These are phyloP conservation scores for Dromaius novaehollandiae DNA, from an alignment of 2,113 vertebrate species.

Conservation along the genomic window DNA sequence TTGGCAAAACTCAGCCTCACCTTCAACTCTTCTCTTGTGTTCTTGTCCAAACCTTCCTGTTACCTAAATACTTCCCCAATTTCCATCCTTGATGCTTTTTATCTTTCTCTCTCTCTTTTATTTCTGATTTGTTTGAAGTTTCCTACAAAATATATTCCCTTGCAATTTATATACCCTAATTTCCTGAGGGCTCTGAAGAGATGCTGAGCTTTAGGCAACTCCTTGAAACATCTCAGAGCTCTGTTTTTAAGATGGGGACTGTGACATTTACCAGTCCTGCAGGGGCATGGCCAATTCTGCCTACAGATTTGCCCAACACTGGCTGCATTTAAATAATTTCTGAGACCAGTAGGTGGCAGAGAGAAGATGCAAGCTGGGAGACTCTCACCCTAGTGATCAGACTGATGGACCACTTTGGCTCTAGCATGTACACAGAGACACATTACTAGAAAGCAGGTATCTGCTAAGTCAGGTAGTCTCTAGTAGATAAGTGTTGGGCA, in stretches of 20 bases:
- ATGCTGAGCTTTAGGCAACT: not conserved
- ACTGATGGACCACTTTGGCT: not conserved
- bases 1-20: not conserved
- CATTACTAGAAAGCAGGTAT: not conserved
- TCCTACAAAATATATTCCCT: not conserved
- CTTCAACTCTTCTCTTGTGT: not conserved
- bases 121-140: not conserved
- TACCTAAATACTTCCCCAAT: not conserved
- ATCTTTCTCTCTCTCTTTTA: not conserved
- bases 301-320: not conserved
- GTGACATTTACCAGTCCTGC: not conserved
- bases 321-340: not conserved
- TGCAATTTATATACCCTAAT: not conserved
- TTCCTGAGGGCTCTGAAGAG: not conserved
- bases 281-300: not conserved
- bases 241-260: not conserved
- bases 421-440: not conserved
- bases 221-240: not conserved
- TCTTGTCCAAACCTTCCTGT: not conserved
- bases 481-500: not conserved
- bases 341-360: constrained; percentile 32
- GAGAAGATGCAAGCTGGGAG: not conserved
- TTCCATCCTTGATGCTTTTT: not conserved
- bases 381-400: not conserved
- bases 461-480: not conserved